These are phyloP conservation scores for Cartodere bifasciata DNA, from an alignment of 2,888 invertebrate species.

Conservation along the genomic window DNA sequence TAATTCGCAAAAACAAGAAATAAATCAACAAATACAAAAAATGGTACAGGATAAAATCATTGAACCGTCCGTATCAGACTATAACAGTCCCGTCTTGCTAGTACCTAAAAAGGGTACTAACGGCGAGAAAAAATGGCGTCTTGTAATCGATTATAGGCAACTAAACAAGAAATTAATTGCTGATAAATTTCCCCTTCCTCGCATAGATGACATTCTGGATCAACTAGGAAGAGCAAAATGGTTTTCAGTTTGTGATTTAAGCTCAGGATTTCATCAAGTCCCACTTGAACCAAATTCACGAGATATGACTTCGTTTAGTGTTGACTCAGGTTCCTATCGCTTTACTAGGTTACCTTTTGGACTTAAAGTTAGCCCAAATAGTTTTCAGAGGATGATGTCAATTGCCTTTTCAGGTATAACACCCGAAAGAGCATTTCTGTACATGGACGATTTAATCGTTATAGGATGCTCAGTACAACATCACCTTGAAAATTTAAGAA, in stretches of 20 bases:
- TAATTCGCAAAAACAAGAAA: no score
- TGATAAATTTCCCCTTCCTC: slow-evolving; percentile 1
- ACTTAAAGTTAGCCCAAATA: slow-evolving; percentile 15
- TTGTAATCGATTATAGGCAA: slow-evolving; percentile 13
- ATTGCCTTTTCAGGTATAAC: slow-evolving; percentile 16
- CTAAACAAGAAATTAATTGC: background rate
- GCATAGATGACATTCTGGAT: slow-evolving; percentile 1
- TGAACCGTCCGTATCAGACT: slow-evolving; percentile 5
- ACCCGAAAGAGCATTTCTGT: slow-evolving; percentile 16
- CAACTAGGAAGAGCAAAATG: slow-evolving; percentile 11
- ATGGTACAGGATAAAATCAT: slow-evolving; percentile 4
- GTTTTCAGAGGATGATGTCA: slow-evolving; percentile 20
- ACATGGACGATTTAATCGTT: slow-evolving; percentile 19
- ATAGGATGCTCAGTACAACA: slow-evolving; percentile 16
- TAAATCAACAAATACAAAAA: slow-evolving; percentile 3
- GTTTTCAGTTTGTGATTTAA: slow-evolving; percentile 6
- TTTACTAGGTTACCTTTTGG: slow-evolving; percentile 17
- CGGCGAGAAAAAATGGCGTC: slow-evolving; percentile 13
- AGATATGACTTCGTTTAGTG: slow-evolving; percentile 15
- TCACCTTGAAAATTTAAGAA: slow-evolving; percentile 9
- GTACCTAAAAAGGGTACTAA: no score
- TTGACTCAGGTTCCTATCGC: slow-evolving; percentile 13
- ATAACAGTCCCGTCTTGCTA: slow-evolving; percentile 5
- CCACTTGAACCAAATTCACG: slow-evolving; percentile 1
- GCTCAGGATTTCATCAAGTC: slow-evolving; percentile 8